Percentiles rank a stretch among this genome's conserved stretches.
Conservation (phyloP, 2,113 vertebrate species). For the Saccopteryx bilineata region DNA sequence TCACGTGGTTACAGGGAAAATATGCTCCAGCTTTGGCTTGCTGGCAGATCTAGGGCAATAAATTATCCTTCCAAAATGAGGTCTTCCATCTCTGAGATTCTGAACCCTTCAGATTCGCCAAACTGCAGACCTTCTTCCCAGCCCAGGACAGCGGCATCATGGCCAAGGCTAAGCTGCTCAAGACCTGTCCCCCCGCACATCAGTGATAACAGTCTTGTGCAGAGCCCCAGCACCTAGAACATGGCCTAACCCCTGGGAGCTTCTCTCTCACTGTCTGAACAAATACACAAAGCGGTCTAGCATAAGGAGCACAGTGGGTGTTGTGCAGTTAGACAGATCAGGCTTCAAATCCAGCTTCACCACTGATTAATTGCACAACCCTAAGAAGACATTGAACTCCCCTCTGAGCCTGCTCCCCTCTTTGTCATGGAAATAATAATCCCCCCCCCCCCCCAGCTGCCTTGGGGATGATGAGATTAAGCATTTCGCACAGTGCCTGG, state of each 20-base stretch:
- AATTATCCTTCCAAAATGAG: constrained; percentile 27
- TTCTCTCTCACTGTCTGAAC: rapidly evolving
- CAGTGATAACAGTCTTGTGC: too few relatives aligned
- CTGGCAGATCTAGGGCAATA: background rate
- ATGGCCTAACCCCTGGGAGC: rapidly evolving
- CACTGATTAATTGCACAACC: background rate
- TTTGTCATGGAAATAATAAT: background rate
- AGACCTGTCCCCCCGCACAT: background rate
- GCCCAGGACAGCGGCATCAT: background rate
- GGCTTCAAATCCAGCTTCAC: background rate
- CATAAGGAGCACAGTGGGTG: rapidly evolving
- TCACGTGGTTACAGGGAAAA: background rate
- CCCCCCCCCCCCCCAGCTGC: background rate
- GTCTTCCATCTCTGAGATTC: constrained; percentile 40
- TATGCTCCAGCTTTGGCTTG: background rate
- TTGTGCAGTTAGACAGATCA: background rate
- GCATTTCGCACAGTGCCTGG: background rate
- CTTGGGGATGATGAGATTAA: background rate
- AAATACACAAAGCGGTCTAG: too few relatives aligned
- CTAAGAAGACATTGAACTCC: background rate
- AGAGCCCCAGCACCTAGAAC: rapidly evolving
- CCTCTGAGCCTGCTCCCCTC: background rate
- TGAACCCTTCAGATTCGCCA: background rate
- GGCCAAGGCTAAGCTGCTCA: background rate
- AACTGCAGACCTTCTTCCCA: background rate